phyloP scores from a whole-genome alignment of 1,140 invertebrate genomes.

The Goniozus legneri region DNA sequence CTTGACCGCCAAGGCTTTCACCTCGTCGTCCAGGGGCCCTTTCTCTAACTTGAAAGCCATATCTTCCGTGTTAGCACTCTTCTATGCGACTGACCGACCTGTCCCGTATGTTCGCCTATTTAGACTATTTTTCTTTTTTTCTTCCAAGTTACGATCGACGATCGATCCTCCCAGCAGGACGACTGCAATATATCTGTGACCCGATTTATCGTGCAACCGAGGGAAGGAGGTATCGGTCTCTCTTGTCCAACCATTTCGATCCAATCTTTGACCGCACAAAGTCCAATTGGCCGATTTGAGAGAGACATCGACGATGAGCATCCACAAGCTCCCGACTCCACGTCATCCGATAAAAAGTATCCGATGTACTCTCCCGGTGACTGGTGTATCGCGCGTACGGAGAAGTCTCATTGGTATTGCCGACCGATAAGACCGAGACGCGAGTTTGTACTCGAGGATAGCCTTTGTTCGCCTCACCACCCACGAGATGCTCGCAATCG shows the following conservation, averaged over 20 bases:
- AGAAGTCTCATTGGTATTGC: background rate
- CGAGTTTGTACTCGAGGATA: too few species aligned
- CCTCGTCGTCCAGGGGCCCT: constrained; percentile 33
- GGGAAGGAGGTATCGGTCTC: constrained; percentile 20
- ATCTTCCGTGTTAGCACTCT: background rate
- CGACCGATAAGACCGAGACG: background rate
- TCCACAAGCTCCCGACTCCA: background rate
- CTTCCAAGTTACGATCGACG: too few species aligned
- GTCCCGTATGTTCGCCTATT: too few species aligned
- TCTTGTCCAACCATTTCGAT: constrained; percentile 37
- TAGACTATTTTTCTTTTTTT: too few species aligned
- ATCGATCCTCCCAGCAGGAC: constrained; percentile 29
- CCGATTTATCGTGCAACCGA: constrained; percentile 22
- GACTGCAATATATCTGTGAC: constrained; percentile 38
- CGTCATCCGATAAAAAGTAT: background rate
- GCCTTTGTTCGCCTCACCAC: too few species aligned
- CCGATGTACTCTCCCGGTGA: background rate
- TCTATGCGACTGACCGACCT: background rate
- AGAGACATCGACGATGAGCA: background rate
- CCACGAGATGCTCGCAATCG: too few species aligned
- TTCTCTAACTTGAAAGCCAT: constrained; percentile 37
- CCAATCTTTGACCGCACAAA: constrained; percentile 51
- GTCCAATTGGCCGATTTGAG: constrained; percentile 30
- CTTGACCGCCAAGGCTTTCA: constrained; percentile 57
- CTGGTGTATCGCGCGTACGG: too few species aligned